These are phyloP conservation scores for Galeopterus variegatus DNA, from an alignment of 2,113 vertebrate genomes.

Conservation along the genomic window DNA sequence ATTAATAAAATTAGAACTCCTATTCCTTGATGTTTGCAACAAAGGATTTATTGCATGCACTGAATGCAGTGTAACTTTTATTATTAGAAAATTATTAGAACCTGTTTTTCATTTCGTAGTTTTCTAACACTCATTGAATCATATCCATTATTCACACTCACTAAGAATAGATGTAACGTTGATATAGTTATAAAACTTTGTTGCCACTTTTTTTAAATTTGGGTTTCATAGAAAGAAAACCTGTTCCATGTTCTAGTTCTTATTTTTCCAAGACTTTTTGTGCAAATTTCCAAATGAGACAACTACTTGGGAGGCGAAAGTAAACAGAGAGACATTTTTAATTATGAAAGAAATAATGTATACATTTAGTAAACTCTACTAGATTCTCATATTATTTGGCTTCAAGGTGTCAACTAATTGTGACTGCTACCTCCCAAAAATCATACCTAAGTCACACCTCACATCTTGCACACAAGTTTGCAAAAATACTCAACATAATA, in stretches of 20 bases:
- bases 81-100: background rate
- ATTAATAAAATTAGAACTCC: background rate
- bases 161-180: background rate
- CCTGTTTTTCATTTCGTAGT: background rate
- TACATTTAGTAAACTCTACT: background rate
- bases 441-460: rapidly evolving
- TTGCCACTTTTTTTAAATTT: background rate
- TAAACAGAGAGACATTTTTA: background rate
- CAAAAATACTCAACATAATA: background rate
- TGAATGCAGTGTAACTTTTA: background rate
- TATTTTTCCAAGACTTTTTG: background rate
- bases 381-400: background rate
- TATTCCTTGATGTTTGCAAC: background rate
- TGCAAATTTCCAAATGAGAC: background rate
- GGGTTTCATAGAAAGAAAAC: background rate
- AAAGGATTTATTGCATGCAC: background rate
- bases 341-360: background rate
- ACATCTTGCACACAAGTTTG: rapidly evolving
- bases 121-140: background rate
- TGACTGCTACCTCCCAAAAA: background rate
- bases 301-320: background rate
- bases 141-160: background rate
- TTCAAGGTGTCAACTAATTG: background rate
- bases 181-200: background rate
- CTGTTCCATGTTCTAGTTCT: background rate